These are phyloP conservation scores for Coluber constrictor DNA, from an alignment of 2,797 vertebrate species.

Conservation along the genomic window DNA sequence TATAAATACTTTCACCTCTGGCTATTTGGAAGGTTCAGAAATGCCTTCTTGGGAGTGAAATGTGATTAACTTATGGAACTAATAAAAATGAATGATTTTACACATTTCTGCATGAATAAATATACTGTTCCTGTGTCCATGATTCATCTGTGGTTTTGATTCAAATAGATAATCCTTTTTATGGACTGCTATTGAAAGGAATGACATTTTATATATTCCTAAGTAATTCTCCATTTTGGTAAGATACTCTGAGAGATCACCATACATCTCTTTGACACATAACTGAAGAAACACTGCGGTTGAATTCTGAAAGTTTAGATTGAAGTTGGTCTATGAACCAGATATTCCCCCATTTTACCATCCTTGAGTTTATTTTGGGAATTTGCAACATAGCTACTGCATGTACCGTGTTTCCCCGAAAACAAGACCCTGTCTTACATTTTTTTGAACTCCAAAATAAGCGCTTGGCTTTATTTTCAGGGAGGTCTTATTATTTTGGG, in stretches of 20 bases:
- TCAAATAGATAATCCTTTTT: neutral
- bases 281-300: neutral
- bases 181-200: neutral
- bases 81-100: constrained; percentile 2
- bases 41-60: neutral
- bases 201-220: neutral
- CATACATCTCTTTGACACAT: neutral
- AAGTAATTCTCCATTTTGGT: neutral
- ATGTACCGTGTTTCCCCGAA: neutral
- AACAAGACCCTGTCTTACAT: too few species aligned
- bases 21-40: constrained; percentile 17
- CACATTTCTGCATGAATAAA: neutral
- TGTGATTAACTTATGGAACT: neutral
- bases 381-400: neutral
- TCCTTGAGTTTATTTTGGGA: neutral
- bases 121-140: neutral
- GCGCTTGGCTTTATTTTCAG: too few species aligned
- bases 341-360: neutral
- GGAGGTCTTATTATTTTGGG: too few species aligned
- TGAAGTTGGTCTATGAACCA: neutral
- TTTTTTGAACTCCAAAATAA: too few species aligned
- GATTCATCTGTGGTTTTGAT: neutral
- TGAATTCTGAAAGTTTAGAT: neutral
- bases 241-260: neutral
- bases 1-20: constrained; percentile 11